Conservation (phyloP, 1,140 invertebrate genomes). For the Drosophila persimilis region DNA sequence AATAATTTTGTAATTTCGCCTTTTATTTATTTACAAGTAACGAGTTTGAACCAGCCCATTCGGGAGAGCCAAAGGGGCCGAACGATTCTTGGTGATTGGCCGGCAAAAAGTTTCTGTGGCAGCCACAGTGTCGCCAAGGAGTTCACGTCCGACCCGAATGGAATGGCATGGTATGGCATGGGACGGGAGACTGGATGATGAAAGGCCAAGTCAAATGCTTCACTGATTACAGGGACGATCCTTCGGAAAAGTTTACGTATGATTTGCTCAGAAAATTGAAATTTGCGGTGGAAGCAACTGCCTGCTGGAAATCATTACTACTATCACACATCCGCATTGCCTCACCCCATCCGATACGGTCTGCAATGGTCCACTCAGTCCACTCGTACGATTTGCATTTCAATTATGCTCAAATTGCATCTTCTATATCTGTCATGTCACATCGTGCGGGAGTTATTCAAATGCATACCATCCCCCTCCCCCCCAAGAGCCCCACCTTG, state of each 20-base stretch:
- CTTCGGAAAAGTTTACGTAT: conserved; percentile 65
- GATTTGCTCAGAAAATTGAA: conserved; percentile 76
- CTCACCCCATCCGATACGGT: conserved; percentile 12
- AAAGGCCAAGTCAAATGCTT: conserved; percentile 74
- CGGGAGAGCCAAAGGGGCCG: no score
- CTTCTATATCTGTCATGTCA: conserved; percentile 2
- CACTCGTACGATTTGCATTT: conserved; percentile 41
- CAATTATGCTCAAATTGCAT: conserved; percentile 43
- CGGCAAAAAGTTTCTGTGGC: conserved; percentile 52
- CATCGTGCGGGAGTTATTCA: background rate
- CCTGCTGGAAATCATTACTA: conserved; percentile 45
- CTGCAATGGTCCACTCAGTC: no score
- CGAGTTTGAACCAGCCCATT: background rate
- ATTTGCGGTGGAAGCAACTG: conserved; percentile 49
- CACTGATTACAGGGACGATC: conserved; percentile 61
- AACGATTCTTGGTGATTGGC: conserved; percentile 63
- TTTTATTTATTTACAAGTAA: conserved; percentile 44
- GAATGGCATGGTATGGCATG: background rate
- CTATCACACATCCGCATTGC: conserved; percentile 17
- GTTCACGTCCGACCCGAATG: conserved; percentile 31
- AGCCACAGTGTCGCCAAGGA: conserved; percentile 59
- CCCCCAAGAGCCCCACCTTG: no score
- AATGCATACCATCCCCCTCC: no score
- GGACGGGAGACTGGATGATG: conserved; percentile 40
- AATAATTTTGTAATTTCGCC: conserved; percentile 56